These are phyloP conservation scores for Synergus japonicus DNA, from an alignment of 2,888 invertebrate species.

Conservation along the genomic window DNA sequence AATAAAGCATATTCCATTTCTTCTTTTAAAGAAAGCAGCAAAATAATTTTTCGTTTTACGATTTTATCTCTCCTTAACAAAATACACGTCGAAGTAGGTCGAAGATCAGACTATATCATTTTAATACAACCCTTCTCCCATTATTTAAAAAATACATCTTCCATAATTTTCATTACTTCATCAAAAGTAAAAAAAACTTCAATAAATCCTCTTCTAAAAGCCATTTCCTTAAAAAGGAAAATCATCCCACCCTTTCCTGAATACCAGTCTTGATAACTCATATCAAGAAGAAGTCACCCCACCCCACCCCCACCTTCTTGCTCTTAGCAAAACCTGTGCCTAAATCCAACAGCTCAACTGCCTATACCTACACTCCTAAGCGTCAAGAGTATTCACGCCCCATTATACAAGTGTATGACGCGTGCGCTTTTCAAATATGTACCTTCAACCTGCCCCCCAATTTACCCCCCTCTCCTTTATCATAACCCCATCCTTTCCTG, in stretches of 20 bases:
- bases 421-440: slow-evolving; percentile 33
- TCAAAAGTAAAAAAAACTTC: too few relatives aligned
- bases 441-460: background rate
- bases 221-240: background rate
- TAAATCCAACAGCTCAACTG: background rate
- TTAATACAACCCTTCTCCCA: too few relatives aligned
- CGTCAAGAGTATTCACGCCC: slow-evolving; percentile 22
- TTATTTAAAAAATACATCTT: too few relatives aligned
- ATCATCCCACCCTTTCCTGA: background rate
- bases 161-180: too few relatives aligned
- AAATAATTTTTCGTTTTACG: too few relatives aligned
- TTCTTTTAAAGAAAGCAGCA: background rate
- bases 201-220: too few relatives aligned
- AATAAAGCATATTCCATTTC: background rate
- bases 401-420: slow-evolving; percentile 4
- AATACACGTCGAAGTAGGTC: too few relatives aligned
- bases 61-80: too few relatives aligned
- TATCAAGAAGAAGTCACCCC: background rate
- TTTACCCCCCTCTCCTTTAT: too few relatives aligned
- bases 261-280: background rate
- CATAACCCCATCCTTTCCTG: background rate
- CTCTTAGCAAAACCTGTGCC: background rate
- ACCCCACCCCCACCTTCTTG: background rate
- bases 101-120: too few relatives aligned
- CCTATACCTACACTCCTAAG: background rate